Conservation (phyloP, 2,888 invertebrate genomes). For the Catonia carolina region DNA sequence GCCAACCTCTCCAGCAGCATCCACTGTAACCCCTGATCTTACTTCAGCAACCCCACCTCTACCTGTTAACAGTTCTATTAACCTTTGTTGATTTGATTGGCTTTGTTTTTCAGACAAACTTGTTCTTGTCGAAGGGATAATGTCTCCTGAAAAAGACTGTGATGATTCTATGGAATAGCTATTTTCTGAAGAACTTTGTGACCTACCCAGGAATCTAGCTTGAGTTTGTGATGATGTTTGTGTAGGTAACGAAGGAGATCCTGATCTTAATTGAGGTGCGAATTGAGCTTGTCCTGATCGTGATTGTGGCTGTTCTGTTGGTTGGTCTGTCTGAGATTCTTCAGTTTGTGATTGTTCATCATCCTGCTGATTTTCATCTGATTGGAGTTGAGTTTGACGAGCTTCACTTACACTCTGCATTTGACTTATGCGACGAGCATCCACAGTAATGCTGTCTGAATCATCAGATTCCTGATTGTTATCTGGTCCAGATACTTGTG, state of each 20-base stretch:
- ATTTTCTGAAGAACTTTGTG: constrained; percentile 34
- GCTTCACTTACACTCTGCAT: constrained; percentile 14
- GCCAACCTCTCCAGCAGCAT: constrained; percentile 44
- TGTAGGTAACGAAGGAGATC: constrained; percentile 22
- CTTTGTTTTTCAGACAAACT: constrained; percentile 40
- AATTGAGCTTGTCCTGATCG: constrained; percentile 20
- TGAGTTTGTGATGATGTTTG: constrained; percentile 21
- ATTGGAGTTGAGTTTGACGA: constrained; percentile 20
- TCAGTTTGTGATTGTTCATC: constrained; percentile 1
- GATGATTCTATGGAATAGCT: constrained; percentile 34
- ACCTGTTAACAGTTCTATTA: constrained; percentile 48
- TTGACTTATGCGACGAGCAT: constrained; percentile 23
- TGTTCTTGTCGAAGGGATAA: constrained; percentile 39
- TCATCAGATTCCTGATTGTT: constrained; percentile 27
- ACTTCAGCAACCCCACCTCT: constrained; percentile 38
- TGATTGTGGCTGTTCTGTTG: constrained; percentile 10
- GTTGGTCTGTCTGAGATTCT: background rate
- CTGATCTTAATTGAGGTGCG: constrained; percentile 30
- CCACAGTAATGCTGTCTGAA: constrained; percentile 32
- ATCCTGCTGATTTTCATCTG: constrained; percentile 19
- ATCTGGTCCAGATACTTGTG: constrained; percentile 15
- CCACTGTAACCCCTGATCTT: constrained; percentile 37
- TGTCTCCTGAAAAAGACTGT: constrained; percentile 34
- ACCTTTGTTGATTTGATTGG: constrained; percentile 45
- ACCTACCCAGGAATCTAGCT: constrained; percentile 29